These are phyloP conservation scores for Macropus fuliginosus DNA, from an alignment of 2,797 vertebrate species.

Conservation along the genomic window DNA sequence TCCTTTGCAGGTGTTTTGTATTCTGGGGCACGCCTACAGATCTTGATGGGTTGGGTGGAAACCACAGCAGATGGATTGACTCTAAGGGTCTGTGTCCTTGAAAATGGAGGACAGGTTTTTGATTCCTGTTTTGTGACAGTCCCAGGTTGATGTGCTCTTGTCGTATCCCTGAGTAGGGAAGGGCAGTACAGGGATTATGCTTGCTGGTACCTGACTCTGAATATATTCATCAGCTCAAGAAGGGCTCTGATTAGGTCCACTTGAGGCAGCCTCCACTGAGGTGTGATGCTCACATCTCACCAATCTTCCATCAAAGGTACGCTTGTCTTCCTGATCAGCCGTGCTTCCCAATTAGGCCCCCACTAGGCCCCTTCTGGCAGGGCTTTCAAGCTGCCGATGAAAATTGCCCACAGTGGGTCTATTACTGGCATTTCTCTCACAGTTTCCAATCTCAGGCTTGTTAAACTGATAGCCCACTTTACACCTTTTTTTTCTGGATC, in stretches of 20 bases:
- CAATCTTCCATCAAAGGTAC: neutral
- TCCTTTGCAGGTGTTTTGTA: neutral
- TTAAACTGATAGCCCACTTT: neutral
- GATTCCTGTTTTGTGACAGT: neutral
- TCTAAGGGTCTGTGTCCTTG: neutral
- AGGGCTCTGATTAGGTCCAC: slow-evolving; percentile 54
- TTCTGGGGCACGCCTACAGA: accelerated
- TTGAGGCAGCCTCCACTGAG: slow-evolving; percentile 39
- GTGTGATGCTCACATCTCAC: neutral
- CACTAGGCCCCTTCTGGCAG: slow-evolving; percentile 42
- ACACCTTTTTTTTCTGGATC: neutral
- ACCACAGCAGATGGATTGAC: neutral
- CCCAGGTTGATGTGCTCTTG: neutral
- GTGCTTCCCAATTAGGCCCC: slow-evolving; percentile 51
- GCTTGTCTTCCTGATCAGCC: neutral
- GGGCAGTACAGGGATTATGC: neutral
- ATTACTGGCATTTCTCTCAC: slow-evolving; percentile 20
- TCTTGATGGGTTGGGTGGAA: neutral
- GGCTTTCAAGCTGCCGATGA: neutral
- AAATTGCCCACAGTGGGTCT: neutral
- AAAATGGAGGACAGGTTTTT: neutral
- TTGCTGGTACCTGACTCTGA: slow-evolving; percentile 24
- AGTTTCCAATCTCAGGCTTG: slow-evolving; percentile 6
- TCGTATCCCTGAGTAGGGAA: neutral
- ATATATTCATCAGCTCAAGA: slow-evolving; percentile 55